Conservation (phyloP, 2,888 invertebrate genomes). For the Calliphora vomitoria region DNA sequence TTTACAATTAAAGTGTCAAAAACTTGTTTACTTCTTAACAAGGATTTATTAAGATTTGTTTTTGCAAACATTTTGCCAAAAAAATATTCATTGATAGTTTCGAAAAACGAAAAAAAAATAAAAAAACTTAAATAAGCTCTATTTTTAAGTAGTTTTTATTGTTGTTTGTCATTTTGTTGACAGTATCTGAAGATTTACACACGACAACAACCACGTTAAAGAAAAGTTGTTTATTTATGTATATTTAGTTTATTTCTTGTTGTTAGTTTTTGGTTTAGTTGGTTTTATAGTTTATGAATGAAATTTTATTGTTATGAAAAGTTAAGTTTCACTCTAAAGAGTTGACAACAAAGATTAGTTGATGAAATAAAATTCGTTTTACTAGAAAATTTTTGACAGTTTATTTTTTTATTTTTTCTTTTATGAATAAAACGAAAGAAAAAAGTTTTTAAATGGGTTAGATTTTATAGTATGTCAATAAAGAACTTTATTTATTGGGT, state of each 20-base stretch:
- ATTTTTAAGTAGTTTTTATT: constrained; percentile 52
- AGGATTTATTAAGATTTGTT: constrained; percentile 55
- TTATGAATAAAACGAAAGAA: neutral
- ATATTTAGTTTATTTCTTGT: neutral
- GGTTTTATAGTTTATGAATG: constrained; percentile 56
- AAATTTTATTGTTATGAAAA: constrained; percentile 21
- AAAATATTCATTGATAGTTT: constrained; percentile 63
- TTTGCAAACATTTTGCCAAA: constrained; percentile 2
- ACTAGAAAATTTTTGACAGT: neutral
- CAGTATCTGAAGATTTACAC: constrained; percentile 46
- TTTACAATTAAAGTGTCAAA: constrained; percentile 70
- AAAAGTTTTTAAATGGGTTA: constrained; percentile 16
- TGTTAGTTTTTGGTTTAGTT: constrained; percentile 35
- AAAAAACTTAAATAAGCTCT: neutral
- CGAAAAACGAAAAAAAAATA: neutral
- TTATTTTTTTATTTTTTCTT: neutral
- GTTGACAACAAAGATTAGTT: constrained; percentile 13
- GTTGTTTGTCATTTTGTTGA: constrained; percentile 50
- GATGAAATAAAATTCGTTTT: constrained; percentile 5
- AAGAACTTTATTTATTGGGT: neutral
- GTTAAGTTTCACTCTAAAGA: neutral
- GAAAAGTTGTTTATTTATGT: constrained; percentile 36
- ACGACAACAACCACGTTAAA: constrained; percentile 17
- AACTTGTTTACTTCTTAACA: constrained; percentile 65
- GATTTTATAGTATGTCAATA: neutral